These are phyloP conservation scores for Pyrrhosoma nymphula DNA, from an alignment of 2,888 invertebrate genomes.

Conservation along the genomic window DNA sequence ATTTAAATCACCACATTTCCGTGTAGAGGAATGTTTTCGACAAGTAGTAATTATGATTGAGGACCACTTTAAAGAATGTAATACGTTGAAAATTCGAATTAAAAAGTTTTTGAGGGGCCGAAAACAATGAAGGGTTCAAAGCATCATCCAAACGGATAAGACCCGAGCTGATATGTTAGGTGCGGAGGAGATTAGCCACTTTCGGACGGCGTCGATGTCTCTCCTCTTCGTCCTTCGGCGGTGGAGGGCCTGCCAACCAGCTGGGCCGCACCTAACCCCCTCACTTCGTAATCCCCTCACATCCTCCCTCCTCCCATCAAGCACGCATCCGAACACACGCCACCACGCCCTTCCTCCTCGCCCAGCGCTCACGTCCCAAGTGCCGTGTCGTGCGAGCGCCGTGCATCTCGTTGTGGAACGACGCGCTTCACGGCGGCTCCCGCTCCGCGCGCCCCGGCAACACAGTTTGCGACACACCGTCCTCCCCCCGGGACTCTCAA, in stretches of 20 bases:
- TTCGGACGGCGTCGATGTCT: not conserved
- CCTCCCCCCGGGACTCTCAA: not conserved
- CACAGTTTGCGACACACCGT: not conserved
- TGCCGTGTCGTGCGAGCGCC: not conserved
- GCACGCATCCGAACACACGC: not conserved
- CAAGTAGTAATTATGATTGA: no score
- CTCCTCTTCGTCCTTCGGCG: not conserved
- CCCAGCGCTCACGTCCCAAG: not conserved
- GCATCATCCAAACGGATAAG: no score
- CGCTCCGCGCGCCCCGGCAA: not conserved
- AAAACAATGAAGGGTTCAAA: no score
- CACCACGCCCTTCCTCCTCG: not conserved
- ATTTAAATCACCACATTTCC: no score
- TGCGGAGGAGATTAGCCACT: not conserved
- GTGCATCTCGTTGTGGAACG: not conserved
- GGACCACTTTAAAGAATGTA: no score
- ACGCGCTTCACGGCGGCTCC: not conserved
- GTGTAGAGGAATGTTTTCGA: no score
- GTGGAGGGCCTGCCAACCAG: no score
- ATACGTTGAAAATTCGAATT: no score
- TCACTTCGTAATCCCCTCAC: not conserved
- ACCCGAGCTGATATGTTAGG: no score
- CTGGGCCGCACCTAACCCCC: not conserved
- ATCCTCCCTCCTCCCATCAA: not conserved
- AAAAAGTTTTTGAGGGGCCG: no score